phyloP scores from a whole-genome alignment of 2,797 vertebrate species.

The Falco peregrinus region DNA sequence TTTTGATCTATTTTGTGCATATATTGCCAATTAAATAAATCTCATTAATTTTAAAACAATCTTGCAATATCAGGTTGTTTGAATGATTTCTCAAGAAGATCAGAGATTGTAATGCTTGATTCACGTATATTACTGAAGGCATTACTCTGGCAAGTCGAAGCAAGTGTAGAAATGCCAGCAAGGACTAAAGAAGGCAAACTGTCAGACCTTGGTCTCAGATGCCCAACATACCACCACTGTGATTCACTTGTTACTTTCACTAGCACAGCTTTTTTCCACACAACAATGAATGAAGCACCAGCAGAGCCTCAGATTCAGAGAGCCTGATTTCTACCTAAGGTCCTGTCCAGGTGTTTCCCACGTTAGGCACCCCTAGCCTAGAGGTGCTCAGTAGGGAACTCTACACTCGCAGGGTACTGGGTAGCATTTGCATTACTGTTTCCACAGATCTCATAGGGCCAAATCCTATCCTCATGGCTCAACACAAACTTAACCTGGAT shows the following conservation, averaged over 20 bases:
- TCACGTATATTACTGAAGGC: background rate
- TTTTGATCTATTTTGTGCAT: background rate
- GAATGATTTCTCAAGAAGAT: background rate
- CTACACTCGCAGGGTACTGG: background rate
- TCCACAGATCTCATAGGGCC: background rate
- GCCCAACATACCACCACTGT: background rate
- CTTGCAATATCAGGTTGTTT: background rate
- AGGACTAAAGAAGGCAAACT: background rate
- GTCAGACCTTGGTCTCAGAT: background rate
- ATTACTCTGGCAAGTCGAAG: background rate
- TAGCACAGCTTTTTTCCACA: background rate
- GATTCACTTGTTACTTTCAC: background rate
- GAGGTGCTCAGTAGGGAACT: background rate
- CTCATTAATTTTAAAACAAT: background rate
- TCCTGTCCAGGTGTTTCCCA: background rate
- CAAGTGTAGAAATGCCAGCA: background rate
- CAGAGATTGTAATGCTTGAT: background rate
- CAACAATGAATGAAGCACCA: background rate
- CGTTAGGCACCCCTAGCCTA: background rate
- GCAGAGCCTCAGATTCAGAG: background rate
- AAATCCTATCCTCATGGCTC: background rate
- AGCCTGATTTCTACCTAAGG: background rate
- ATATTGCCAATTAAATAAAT: background rate
- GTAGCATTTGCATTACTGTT: background rate
- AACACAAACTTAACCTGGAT: background rate